These are phyloP conservation scores for Eidolon helvum DNA, from an alignment of 2,113 vertebrate genomes.

Conservation along the genomic window DNA sequence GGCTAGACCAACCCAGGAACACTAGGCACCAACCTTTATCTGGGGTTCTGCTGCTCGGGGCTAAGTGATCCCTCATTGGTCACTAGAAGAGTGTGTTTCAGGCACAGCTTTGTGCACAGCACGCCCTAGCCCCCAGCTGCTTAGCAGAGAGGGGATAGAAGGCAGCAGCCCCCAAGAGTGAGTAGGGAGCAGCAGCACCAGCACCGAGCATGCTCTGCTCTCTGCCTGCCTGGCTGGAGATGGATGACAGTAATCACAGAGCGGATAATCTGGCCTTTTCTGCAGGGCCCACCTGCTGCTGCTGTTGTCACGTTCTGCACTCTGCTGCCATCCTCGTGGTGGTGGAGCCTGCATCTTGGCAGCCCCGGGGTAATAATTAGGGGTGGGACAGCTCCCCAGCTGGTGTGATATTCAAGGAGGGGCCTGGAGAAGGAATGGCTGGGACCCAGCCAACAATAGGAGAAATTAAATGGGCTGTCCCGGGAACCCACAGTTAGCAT, in stretches of 20 bases:
- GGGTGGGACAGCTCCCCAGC: slow-evolving; percentile 77
- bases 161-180: not conserved
- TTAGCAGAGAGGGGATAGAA: not conserved
- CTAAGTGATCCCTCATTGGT: not conserved
- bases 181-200: not conserved
- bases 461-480: slow-evolving; percentile 71
- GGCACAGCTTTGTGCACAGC: not conserved
- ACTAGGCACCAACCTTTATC: not conserved
- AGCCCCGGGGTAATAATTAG: slow-evolving; percentile 70
- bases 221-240: slow-evolving; percentile 76
- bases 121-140: not conserved
- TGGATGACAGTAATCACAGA: slow-evolving; percentile 82
- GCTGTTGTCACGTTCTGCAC: slow-evolving; percentile 77
- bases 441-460: slow-evolving; percentile 55
- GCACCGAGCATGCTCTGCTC: slow-evolving; percentile 59
- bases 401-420: slow-evolving; percentile 52
- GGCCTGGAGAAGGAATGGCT: slow-evolving; percentile 54
- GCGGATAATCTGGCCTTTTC: slow-evolving; percentile 80
- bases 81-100: not conserved
- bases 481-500: slow-evolving; percentile 27
- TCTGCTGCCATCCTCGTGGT: slow-evolving; percentile 79
- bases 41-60: not conserved
- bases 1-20: not conserved
- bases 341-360: slow-evolving; percentile 72
- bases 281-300: slow-evolving; percentile 85